phyloP scores from a whole-genome alignment of 53 echinoderm and acorn worm genomes.

The Zoroaster sp. region DNA sequence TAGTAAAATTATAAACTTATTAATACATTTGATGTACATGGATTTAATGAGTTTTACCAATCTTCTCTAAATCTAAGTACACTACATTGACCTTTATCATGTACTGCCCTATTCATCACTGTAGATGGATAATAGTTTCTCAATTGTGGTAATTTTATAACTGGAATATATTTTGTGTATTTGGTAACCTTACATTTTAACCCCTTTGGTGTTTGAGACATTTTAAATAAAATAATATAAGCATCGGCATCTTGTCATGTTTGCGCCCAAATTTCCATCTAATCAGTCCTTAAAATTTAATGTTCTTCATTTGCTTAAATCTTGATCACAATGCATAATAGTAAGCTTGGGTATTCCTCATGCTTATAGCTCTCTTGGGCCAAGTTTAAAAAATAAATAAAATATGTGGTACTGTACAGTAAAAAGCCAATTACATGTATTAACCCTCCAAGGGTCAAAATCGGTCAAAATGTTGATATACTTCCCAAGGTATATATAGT shows the following conservation, averaged over 20 bases:
- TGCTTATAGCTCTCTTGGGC: too few species aligned
- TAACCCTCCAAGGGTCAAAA: not conserved
- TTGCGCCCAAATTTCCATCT: too few species aligned
- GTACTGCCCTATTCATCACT: not conserved
- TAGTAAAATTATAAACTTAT: not conserved
- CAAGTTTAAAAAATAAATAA: too few species aligned
- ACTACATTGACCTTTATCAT: not conserved
- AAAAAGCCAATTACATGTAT: too few species aligned
- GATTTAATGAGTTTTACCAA: not conserved
- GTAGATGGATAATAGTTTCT: not conserved
- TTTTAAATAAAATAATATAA: slow-evolving; percentile 20
- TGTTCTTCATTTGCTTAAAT: too few species aligned
- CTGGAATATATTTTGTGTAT: slow-evolving; percentile 19
- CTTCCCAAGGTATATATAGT: too few species aligned
- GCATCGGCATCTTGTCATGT: not conserved
- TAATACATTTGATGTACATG: not conserved
- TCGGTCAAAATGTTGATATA: too few species aligned
- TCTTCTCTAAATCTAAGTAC: too few species aligned
- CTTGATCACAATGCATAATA: too few species aligned
- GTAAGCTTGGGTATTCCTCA: too few species aligned
- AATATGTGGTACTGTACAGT: too few species aligned
- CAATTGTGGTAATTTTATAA: not conserved
- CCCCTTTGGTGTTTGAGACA: not conserved
- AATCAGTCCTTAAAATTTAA: too few species aligned
- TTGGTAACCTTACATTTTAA: not conserved